Evolutionary conservation across 2,797 vertebrate species (phyloP).

Genomic region (Megaceryle alcyon): DNA sequence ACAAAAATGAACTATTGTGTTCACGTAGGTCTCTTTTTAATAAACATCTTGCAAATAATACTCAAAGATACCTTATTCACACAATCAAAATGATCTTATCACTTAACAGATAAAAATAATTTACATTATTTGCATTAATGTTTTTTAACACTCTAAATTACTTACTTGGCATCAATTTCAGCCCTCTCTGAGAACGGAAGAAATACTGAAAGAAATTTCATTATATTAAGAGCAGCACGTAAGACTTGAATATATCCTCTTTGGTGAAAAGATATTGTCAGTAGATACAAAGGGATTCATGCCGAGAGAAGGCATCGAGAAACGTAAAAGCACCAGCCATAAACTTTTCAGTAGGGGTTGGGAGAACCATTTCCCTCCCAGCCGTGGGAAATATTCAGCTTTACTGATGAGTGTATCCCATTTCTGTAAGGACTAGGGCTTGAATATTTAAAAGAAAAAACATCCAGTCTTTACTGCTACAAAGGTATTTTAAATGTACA

Average conservation of each 20-base stretch:
- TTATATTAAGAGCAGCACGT: neutral
- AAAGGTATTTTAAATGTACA: neutral
- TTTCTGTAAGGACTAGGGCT: neutral
- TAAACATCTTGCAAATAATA: neutral
- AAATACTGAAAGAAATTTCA: neutral
- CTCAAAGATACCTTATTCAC: neutral
- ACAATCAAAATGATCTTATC: neutral
- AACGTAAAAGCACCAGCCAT: neutral
- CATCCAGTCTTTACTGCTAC: neutral
- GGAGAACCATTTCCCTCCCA: neutral
- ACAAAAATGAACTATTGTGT: neutral
- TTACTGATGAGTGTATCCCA: neutral
- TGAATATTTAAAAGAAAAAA: neutral
- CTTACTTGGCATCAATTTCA: neutral
- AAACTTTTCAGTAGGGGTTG: neutral
- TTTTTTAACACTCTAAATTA: neutral
- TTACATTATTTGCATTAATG: neutral
- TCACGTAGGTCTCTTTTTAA: neutral
- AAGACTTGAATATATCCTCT: neutral
- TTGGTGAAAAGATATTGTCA: neutral
- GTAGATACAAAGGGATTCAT: neutral
- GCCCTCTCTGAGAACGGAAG: neutral
- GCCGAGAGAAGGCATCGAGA: neutral
- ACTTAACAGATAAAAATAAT: neutral
- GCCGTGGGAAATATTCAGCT: neutral